Evolutionary conservation across 1,140 invertebrate species (phyloP).

Genomic region (Cyrtorhinus lividipennis): DNA sequence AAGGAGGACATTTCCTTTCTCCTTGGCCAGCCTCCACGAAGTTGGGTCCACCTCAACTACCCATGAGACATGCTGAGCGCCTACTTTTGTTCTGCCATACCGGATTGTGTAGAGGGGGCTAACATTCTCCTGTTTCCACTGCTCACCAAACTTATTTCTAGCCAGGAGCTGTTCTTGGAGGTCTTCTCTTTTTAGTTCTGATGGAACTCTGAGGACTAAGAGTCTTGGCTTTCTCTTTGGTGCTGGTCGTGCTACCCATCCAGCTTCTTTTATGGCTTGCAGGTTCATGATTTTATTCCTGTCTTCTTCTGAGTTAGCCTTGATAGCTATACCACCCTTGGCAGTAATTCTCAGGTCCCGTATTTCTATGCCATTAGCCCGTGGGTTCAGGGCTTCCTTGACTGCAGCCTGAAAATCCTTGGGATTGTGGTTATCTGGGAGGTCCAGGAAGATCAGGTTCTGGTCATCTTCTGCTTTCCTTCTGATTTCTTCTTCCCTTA

Average conservation of each 20-base stretch:
- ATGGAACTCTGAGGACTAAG: neutral
- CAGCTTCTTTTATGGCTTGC: neutral
- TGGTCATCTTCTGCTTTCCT: neutral
- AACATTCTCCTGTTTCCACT: neutral
- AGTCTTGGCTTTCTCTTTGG: neutral
- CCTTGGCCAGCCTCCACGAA: neutral
- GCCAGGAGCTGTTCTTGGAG: neutral
- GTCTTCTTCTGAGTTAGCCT: neutral
- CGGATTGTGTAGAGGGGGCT: neutral
- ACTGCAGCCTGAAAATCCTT: neutral
- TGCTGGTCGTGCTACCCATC: neutral
- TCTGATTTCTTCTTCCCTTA: neutral
- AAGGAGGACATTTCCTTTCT: neutral
- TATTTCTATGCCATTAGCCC: neutral
- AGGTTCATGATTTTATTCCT: neutral
- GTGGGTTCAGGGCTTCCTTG: neutral
- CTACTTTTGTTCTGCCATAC: neutral
- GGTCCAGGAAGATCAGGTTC: neutral
- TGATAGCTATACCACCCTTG: neutral
- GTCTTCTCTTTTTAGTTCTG: neutral
- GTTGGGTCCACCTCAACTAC: neutral
- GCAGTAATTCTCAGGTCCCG: neutral
- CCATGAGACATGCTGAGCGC: neutral
- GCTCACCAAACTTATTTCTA: neutral
- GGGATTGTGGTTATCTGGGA: neutral